A percentile compares a stretch with the other conserved stretches of the same genome.
Evolutionary conservation across 2,797 vertebrate genomes (phyloP).

Genomic region (Malurus leucopterus): DNA sequence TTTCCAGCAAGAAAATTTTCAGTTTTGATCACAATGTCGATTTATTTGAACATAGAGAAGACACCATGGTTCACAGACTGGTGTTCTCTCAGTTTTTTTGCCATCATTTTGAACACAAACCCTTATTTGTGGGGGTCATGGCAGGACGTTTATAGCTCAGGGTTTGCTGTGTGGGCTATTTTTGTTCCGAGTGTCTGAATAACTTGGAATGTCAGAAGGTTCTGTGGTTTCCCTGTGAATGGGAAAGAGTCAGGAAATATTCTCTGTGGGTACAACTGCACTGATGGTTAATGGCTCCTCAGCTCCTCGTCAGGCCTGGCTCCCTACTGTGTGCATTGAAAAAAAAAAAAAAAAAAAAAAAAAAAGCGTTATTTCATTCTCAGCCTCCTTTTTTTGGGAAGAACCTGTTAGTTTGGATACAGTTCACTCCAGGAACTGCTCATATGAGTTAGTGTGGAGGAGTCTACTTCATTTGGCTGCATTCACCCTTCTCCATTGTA

Average conservation of each 20-base stretch:
- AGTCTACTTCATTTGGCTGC: background rate
- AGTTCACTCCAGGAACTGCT: background rate
- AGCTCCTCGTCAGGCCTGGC: accelerated
- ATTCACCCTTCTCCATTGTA: background rate
- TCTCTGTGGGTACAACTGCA: background rate
- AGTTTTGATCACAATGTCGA: accelerated
- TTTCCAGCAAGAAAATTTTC: background rate
- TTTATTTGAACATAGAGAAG: background rate
- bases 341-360: background rate
- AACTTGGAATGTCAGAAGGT: background rate
- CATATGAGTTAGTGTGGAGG: background rate
- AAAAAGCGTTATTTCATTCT: background rate
- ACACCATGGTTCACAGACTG: background rate
- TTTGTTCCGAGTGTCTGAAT: background rate
- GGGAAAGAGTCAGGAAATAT: background rate
- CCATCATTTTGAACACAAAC: background rate
- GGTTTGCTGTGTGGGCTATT: background rate
- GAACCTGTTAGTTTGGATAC: background rate
- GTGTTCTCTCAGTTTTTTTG: background rate
- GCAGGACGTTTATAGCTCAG: background rate
- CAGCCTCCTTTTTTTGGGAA: background rate
- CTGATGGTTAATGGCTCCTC: background rate
- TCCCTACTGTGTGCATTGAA: background rate
- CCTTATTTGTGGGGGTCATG: accelerated
- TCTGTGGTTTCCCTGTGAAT: background rate